These are phyloP conservation scores for Cerastoderma edule DNA, from an alignment of 2,888 invertebrate genomes.

Conservation along the genomic window DNA sequence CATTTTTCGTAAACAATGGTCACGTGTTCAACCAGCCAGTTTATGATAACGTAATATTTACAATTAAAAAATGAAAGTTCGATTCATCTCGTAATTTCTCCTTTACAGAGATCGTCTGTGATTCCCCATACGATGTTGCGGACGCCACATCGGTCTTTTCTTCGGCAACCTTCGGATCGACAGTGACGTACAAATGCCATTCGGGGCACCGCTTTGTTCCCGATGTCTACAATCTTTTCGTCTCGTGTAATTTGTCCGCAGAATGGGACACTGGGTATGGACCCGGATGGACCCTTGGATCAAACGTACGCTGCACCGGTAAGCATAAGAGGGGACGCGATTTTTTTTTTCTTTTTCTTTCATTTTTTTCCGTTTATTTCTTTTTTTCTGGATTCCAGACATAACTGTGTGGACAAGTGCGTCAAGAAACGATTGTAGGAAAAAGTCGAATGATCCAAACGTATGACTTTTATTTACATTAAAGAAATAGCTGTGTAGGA, in stretches of 20 bases:
- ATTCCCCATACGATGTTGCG: constrained; percentile 2
- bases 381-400: not conserved
- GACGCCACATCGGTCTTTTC: constrained; percentile 19
- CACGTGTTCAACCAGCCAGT: not conserved
- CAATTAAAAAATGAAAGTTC: not conserved
- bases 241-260: constrained; percentile 35
- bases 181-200: constrained; percentile 33
- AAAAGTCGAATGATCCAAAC: no score
- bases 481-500: not conserved
- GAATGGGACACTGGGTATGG: constrained; percentile 26
- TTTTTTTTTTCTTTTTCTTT: not conserved
- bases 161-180: constrained; percentile 21
- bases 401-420: not conserved
- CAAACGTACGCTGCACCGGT: constrained; percentile 5
- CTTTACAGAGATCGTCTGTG: constrained; percentile 39
- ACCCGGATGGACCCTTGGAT: not conserved
- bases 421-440: not conserved
- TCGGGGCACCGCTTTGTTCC: constrained; percentile 28
- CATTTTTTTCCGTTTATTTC: not conserved
- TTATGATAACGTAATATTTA: not conserved
- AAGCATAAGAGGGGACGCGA: not conserved
- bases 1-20: not conserved
- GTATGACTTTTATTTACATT: not conserved
- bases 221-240: constrained; percentile 10
- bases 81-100: not conserved